Conservation (phyloP, 2,113 vertebrate species). For the Syrrhaptes paradoxus region DNA sequence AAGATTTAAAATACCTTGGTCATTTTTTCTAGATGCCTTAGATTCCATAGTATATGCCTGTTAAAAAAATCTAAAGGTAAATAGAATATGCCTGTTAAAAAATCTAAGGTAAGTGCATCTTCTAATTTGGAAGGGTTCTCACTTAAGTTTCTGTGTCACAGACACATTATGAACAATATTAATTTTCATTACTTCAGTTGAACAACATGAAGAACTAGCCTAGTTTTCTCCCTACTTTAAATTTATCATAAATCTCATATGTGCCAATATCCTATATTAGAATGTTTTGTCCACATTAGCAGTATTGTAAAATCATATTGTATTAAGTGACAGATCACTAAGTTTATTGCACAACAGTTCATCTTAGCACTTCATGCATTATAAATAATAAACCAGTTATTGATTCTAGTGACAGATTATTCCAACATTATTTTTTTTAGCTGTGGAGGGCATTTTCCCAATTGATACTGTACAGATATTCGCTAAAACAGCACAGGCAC, state of each 20-base stretch:
- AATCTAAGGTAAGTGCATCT: background rate
- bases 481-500: background rate
- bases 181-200: conserved; percentile 61
- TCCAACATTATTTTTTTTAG: conserved; percentile 45
- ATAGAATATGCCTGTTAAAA: too few species aligned
- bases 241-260: conserved; percentile 67
- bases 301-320: conserved; percentile 68
- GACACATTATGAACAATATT: conserved; percentile 53
- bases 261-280: conserved; percentile 66
- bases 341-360: conserved; percentile 58
- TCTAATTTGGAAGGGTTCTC: background rate
- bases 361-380: conserved; percentile 46
- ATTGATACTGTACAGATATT: conserved; percentile 43
- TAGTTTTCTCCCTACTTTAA: conserved; percentile 38
- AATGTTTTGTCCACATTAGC: conserved; percentile 66
- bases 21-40: background rate
- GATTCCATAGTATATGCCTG: background rate
- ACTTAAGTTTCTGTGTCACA: conserved; percentile 19
- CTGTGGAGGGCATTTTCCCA: conserved; percentile 12
- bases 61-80: background rate
- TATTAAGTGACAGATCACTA: conserved; percentile 50
- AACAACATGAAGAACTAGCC: conserved; percentile 40
- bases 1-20: background rate
- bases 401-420: conserved; percentile 73
- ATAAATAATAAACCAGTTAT: conserved; percentile 74